A percentile compares a stretch with the other conserved stretches of the same genome.
phyloP scores from a whole-genome alignment of 2,113 vertebrate genomes.

The Myrmecobius fasciatus region DNA sequence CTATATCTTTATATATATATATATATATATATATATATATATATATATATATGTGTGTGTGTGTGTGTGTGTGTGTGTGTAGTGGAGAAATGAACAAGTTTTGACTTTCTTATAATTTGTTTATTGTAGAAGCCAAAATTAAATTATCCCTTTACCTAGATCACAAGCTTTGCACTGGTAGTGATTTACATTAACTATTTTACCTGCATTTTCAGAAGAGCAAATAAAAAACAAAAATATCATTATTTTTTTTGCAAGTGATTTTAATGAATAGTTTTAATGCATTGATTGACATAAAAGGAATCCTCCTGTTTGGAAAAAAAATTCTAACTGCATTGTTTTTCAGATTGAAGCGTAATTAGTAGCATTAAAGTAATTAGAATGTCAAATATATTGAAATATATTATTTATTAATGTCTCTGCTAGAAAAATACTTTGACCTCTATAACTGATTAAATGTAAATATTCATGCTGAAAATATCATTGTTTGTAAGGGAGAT shows the following conservation, averaged over 20 bases:
- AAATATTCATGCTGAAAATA: background rate
- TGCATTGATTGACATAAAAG: slow-evolving; percentile 25
- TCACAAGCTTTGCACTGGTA: background rate
- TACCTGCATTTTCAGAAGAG: slow-evolving; percentile 16
- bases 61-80: too few species aligned
- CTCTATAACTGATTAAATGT: background rate
- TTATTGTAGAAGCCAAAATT: background rate
- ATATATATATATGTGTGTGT: too few species aligned
- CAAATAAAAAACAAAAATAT: slow-evolving; percentile 31
- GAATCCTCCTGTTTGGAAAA: slow-evolving; percentile 1
- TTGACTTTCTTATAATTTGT: background rate
- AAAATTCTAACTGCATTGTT: slow-evolving; percentile 24
- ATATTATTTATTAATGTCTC: slow-evolving; percentile 41
- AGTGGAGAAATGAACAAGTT: background rate
- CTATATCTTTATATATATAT: too few species aligned
- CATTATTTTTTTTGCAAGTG: background rate
- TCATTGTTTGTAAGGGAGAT: slow-evolving; percentile 37
- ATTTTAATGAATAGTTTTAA: slow-evolving; percentile 26
- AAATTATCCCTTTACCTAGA: background rate
- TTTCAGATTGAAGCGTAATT: slow-evolving; percentile 8
- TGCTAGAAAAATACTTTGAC: slow-evolving; percentile 7
- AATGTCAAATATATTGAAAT: background rate
- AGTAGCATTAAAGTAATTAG: background rate
- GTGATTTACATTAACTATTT: background rate
- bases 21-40: too few species aligned